Percentiles rank a stretch among this genome's conserved stretches.
phyloP scores from a whole-genome alignment of 1,140 invertebrate species.

The Glossosoma conforme region DNA sequence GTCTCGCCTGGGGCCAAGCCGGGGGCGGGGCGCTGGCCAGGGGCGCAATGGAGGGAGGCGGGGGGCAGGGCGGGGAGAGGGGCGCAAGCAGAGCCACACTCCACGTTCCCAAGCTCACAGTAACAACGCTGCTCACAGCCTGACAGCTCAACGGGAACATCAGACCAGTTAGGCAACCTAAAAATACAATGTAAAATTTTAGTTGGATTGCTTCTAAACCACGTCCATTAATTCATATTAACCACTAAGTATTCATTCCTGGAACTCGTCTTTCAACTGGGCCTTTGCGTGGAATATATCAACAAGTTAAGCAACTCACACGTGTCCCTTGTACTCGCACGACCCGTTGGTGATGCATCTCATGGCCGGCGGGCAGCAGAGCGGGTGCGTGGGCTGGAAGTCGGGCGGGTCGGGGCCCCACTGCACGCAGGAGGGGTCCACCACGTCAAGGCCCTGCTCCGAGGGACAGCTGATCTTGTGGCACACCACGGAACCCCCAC shows the following conservation, averaged over 20 bases:
- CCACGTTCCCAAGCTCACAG: constrained; percentile 80
- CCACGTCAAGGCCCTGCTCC: constrained; percentile 73
- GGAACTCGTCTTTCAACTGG: not conserved
- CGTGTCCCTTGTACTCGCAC: constrained; percentile 62
- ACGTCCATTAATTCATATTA: too few relatives aligned
- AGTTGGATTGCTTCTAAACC: too few relatives aligned
- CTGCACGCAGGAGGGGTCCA: constrained; percentile 76
- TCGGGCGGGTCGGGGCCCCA: constrained; percentile 76
- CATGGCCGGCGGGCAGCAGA: constrained; percentile 76
- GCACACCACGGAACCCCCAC: constrained; percentile 62
- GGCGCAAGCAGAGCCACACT: constrained; percentile 74
- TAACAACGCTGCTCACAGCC: constrained; percentile 82
- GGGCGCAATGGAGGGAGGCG: constrained; percentile 62
- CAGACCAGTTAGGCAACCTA: constrained; percentile 61
- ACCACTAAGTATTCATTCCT: too few relatives aligned
- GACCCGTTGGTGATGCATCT: constrained; percentile 73
- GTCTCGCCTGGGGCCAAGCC: constrained; percentile 69
- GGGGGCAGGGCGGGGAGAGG: constrained; percentile 70
- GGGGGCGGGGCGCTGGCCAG: constrained; percentile 56
- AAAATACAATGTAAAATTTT: constrained; percentile 30
- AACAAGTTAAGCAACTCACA: constrained; percentile 40
- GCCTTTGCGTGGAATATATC: not conserved
- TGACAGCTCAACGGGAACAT: constrained; percentile 57
- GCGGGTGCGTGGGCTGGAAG: constrained; percentile 66
- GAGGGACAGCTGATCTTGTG: constrained; percentile 75